Evolutionary conservation across 2,888 invertebrate genomes (phyloP).

Genomic region (Merodon equestris): DNA sequence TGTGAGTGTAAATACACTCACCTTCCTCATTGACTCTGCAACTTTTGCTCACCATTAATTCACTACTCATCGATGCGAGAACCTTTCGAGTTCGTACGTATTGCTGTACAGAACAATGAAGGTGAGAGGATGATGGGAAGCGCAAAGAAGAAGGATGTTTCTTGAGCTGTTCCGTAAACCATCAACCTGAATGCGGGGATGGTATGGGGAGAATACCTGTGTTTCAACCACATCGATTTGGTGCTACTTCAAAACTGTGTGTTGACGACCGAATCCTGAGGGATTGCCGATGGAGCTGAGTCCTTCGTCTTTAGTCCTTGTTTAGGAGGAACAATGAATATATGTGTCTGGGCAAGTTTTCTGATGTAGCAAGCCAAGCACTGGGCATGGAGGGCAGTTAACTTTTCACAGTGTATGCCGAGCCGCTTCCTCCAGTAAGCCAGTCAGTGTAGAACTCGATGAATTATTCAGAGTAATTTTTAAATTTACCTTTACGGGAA

Average conservation of each 20-base stretch:
- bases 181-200: no score
- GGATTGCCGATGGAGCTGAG: conserved; percentile 26
- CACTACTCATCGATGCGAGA: conserved; percentile 56
- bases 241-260: conserved; percentile 32
- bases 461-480: conserved; percentile 48
- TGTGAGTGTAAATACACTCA: conserved; percentile 47
- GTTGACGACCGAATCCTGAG: conserved; percentile 47
- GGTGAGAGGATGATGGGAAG: no score
- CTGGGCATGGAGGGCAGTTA: conserved; percentile 19
- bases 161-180: conserved; percentile 8
- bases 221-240: conserved; percentile 2
- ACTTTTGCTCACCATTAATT: conserved; percentile 59
- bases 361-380: conserved; percentile 34
- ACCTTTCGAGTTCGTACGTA: conserved; percentile 20
- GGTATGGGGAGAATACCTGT: conserved; percentile 3
- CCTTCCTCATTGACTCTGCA: conserved; percentile 54
- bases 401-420: conserved; percentile 20
- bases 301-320: conserved; percentile 25
- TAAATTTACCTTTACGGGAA: conserved; percentile 25
- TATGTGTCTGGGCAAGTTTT: conserved; percentile 55
- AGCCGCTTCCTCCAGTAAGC: conserved; percentile 5
- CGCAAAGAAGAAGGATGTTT: conserved; percentile 6
- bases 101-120: no score
- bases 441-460: conserved; percentile 32
- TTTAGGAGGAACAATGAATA: conserved; percentile 46